A percentile compares a stretch with the other conserved stretches of the same genome.
Conservation (phyloP, 2,888 invertebrate genomes). For the Cyaniris semiargus region DNA sequence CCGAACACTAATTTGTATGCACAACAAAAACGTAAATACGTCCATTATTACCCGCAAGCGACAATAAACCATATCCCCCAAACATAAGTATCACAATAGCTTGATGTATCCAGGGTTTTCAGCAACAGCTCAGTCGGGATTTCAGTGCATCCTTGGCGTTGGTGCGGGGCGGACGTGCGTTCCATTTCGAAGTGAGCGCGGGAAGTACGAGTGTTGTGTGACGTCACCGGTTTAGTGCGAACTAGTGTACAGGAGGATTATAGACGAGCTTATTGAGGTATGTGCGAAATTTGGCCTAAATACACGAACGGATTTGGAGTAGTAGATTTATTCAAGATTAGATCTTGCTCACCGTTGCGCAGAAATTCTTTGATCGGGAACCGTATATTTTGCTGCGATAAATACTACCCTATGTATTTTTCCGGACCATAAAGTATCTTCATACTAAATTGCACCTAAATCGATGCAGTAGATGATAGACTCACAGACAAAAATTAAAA, state of each 20-base stretch:
- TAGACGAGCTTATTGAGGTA: background rate
- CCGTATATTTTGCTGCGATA: too few relatives aligned
- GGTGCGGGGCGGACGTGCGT: background rate
- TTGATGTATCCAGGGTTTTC: background rate
- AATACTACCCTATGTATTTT: too few relatives aligned
- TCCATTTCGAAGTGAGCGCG: background rate
- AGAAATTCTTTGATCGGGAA: too few relatives aligned
- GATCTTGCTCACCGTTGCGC: too few relatives aligned
- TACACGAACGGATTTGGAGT: background rate
- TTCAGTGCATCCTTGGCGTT: slow-evolving; percentile 23
- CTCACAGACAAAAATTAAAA: too few relatives aligned
- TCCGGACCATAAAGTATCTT: too few relatives aligned
- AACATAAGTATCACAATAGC: background rate
- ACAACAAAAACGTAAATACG: slow-evolving; percentile 16
- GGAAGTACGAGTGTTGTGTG: slow-evolving; percentile 19
- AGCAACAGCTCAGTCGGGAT: background rate
- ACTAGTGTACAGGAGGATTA: background rate
- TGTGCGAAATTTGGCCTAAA: background rate
- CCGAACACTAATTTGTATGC: slow-evolving; percentile 14
- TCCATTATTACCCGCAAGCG: background rate
- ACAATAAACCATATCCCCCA: background rate
- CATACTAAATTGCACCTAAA: too few relatives aligned
- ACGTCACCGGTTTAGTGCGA: background rate
- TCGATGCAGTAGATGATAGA: too few relatives aligned
- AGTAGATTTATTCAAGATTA: too few relatives aligned